Base-by-base conservation (phyloP, 2,888 invertebrate species). In the Cataglyphis cursor region DNA sequence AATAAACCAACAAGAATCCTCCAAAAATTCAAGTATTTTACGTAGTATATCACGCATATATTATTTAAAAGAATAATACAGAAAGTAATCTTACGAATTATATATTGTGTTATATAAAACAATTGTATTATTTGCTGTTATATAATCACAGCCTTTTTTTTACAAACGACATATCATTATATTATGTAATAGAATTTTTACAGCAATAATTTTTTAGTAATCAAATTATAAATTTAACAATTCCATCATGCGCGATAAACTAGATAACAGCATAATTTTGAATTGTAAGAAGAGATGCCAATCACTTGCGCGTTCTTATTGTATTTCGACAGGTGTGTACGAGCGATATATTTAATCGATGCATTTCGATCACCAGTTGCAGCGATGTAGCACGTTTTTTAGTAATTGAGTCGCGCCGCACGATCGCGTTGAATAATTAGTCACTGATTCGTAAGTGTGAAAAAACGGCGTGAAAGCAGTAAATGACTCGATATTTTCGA, bases 321-420 rank as follows among this genome's bases (percentile, higher is more conserved):
- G 81, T 83, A 87, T 88, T 86, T 86, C 59, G 54, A 80, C 24
- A 21, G 83, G 81, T 75, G 54, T 54, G 68, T 84, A 68, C 51
- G 24, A 51, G 70, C 73, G 72, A 72, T 76, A 57, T 61, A 73
- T 76, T 54, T 82, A 73, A 75, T 75, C 66, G 82, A 83, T 83
- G 82, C 78, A 85, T 86, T 82, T 82, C 83, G 81, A 87, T 84
- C 85, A 87, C 85, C 74, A 86, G 54, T 86, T 83, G 78, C 66
- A 78, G 61, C 57, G 74, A 21, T 72, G 68, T 51, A 72, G 72
- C 85, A 51, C 83, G 82, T 83, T 89, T 87, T 84, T 84, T 81
- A 85, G 84, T 90, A 88, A 90, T 89, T 88, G 88, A 89, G 85
- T 88, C 81, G 73, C 70, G 81, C 74, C 73, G 83, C 82, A 75